Evolutionary conservation across 2,888 invertebrate species (phyloP).

Genomic region (Hydrotaea cyrtoneurina): DNA sequence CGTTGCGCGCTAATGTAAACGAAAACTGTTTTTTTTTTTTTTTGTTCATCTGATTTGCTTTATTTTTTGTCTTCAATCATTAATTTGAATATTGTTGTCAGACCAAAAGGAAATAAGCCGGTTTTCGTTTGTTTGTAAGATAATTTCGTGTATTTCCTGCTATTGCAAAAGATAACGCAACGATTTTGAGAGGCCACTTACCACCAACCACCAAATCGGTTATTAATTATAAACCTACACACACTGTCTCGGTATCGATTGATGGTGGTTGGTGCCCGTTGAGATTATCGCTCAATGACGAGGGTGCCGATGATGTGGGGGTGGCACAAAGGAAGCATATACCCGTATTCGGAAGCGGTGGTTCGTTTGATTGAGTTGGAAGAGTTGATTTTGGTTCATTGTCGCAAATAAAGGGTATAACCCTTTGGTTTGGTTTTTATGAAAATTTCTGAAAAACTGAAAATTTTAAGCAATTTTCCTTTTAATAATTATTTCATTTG

Average conservation of each 20-base stretch:
- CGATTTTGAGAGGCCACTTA: neutral
- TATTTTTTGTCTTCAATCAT: neutral
- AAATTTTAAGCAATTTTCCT: too few relatives aligned
- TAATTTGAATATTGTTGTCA: constrained; percentile 1
- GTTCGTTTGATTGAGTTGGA: too few relatives aligned
- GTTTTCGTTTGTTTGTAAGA: constrained; percentile 15
- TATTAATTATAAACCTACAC: constrained; percentile 44
- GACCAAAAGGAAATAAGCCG: neutral
- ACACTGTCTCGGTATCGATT: neutral
- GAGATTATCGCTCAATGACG: neutral
- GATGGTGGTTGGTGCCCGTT: neutral
- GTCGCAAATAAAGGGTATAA: too few relatives aligned
- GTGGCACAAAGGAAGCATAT: neutral
- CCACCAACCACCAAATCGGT: neutral
- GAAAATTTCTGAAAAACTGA: too few relatives aligned
- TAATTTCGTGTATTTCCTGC: constrained; percentile 43
- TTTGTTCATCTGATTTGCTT: neutral
- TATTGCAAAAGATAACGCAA: constrained; percentile 21
- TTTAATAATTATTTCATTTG: too few relatives aligned
- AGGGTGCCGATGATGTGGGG: neutral
- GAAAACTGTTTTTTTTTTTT: neutral
- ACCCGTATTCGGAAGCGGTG: constrained; percentile 8
- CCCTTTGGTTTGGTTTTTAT: too few relatives aligned
- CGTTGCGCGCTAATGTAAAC: neutral
- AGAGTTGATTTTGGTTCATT: too few relatives aligned